Conservation (phyloP, 1,140 invertebrate genomes). For the Idris sp. region DNA sequence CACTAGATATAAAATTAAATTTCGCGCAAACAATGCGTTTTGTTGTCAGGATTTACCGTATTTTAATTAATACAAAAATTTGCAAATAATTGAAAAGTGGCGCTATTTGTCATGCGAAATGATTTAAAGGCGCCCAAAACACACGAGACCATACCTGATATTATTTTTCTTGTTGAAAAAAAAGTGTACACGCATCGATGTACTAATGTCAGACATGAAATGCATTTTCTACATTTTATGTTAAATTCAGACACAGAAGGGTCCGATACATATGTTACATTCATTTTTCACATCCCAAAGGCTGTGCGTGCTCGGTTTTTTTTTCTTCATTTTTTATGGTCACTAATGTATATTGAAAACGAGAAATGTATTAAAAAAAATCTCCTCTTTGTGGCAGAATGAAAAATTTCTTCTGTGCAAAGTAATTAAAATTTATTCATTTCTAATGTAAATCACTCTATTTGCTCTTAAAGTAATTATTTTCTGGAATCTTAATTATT, state of each 20-base stretch:
- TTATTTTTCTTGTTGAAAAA: slow-evolving; percentile 39
- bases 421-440: slow-evolving; percentile 7
- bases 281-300: slow-evolving; percentile 23
- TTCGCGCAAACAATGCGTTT: slow-evolving; percentile 42
- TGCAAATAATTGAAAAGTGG: slow-evolving; percentile 25
- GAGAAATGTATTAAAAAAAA: slow-evolving; percentile 7
- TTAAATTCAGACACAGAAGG: slow-evolving; percentile 34
- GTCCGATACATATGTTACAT: slow-evolving; percentile 18
- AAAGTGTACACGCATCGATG: slow-evolving; percentile 11
- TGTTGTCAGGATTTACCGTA: slow-evolving; percentile 28
- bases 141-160: slow-evolving; percentile 31
- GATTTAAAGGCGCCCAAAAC: slow-evolving; percentile 13
- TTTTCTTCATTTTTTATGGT: slow-evolving; percentile 5
- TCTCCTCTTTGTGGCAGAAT: too few relatives aligned
- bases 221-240: slow-evolving; percentile 40
- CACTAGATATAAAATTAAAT: slow-evolving; percentile 54
- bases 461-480: slow-evolving; percentile 16
- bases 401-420: slow-evolving; percentile 1
- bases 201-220: slow-evolving; percentile 36
- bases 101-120: slow-evolving; percentile 24
- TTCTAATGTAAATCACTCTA: slow-evolving; percentile 29
- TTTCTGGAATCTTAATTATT: slow-evolving; percentile 32
- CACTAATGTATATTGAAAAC: slow-evolving; percentile 18
- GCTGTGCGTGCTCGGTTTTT: slow-evolving; percentile 5
- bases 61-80: slow-evolving; percentile 52